Evolutionary conservation across 2,113 vertebrate species (phyloP), one percentile per base, ranked within the genome.

Genomic region (Butorides virescens): DNA sequence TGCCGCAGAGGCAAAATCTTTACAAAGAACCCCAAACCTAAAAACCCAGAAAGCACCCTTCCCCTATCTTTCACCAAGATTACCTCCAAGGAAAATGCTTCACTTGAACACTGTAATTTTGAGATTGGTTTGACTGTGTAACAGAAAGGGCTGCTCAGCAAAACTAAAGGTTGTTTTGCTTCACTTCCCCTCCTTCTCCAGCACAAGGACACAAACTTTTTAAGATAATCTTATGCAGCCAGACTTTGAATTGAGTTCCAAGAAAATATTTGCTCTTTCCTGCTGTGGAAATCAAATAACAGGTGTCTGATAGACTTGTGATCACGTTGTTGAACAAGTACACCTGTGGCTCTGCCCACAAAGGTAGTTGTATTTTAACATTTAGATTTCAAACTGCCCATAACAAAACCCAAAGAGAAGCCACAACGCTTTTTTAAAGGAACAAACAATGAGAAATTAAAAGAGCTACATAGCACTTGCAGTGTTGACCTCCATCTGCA

Each of bases 231-330:
- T 92, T 82, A 92, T 49, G 90, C 61, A 59, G 76, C 32, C 58
- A 72, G 56, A 70, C 52, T 78, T 71, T 34, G 85, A 67, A 71
- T 66, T 84, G 61, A 75, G 80, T 92, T 74, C 55, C 59, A 89
- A 78, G 80, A 78, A 96, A 95, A 96, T 96, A 95, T 97, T 97
- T 97, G 76, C 26, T 93, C 68, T 94, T 67, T 67, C 50, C 77
- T 72, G 20, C 52, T 32, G 34, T 1, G 2, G 55, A 92, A 85
- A 32, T 80, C 83, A 93, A 90, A 72, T 46, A 83, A 77, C 74
- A 84, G 76, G 75, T 67, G 79, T 65, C 61, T 75, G 80, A 94
- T 85, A 79, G 22, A 58, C 82, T 78, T 62, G 70, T 42, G 56
- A 88, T 92, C 88, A 72, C 63, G 91, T 77, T 91, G 88, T 55